Conservation (phyloP, 2,888 invertebrate genomes). For the Acanthacorydalis orientalis region DNA sequence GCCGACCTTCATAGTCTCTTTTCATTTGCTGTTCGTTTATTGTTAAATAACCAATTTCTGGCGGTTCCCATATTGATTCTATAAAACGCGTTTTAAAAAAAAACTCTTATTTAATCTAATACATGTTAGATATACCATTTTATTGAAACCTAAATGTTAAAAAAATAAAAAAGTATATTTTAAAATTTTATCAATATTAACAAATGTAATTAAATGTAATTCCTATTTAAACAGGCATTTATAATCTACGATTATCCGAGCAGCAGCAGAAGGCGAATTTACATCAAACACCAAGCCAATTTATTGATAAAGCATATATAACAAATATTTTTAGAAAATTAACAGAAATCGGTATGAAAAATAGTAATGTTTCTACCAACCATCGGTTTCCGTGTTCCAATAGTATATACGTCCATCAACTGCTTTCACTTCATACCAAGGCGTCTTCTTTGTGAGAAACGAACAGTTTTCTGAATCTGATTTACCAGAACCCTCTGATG, state of each 20-base stretch:
- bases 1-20: slow-evolving; percentile 29
- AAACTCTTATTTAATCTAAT: background rate
- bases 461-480: slow-evolving; percentile 10
- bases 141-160: too few relatives aligned
- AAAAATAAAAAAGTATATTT: too few relatives aligned
- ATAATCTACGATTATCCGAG: too few relatives aligned
- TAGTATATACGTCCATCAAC: slow-evolving; percentile 68
- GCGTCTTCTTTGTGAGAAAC: slow-evolving; percentile 18
- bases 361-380: slow-evolving; percentile 24
- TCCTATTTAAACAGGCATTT: too few relatives aligned
- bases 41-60: slow-evolving; percentile 52
- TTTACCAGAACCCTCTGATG: slow-evolving; percentile 11
- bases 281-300: too few relatives aligned
- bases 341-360: background rate
- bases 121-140: too few relatives aligned
- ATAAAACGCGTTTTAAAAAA: slow-evolving; percentile 14
- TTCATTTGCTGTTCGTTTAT: slow-evolving; percentile 43
- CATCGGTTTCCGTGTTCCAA: slow-evolving; percentile 73
- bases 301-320: too few relatives aligned
- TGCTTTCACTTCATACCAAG: slow-evolving; percentile 67
- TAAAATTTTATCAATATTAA: too few relatives aligned
- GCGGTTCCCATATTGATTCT: slow-evolving; percentile 66
- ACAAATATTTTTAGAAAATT: background rate
- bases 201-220: too few relatives aligned
- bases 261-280: too few relatives aligned